Percentiles rank a stretch among this genome's conserved stretches.
Evolutionary conservation across 1,140 invertebrate genomes (phyloP).

Genomic region (Achatina immaculata): DNA sequence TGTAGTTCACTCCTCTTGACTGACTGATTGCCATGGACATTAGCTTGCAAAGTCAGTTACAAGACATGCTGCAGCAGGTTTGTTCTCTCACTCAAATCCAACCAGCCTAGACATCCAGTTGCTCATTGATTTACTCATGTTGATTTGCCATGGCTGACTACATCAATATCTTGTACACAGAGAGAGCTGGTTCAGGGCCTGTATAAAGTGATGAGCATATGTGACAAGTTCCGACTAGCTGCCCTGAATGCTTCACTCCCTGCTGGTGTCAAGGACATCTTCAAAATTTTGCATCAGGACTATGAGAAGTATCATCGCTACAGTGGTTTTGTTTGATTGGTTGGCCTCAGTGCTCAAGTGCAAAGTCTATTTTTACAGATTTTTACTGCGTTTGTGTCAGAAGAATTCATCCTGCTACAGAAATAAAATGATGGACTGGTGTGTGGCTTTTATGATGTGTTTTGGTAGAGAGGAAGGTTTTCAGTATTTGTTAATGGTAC

Average conservation of each 20-base stretch:
- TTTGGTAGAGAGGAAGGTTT: neutral
- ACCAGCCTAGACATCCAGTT: too few relatives aligned
- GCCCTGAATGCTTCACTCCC: constrained; percentile 23
- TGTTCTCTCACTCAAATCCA: too few relatives aligned
- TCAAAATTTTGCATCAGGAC: constrained; percentile 26
- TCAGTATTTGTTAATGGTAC: neutral
- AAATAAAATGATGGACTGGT: neutral
- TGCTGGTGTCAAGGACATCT: constrained; percentile 32
- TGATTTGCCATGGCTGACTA: too few relatives aligned
- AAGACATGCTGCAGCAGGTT: too few relatives aligned
- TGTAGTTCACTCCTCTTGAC: too few relatives aligned
- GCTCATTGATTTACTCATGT: too few relatives aligned
- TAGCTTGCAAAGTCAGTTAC: too few relatives aligned
- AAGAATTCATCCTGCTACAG: neutral
- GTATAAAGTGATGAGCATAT: constrained; percentile 26
- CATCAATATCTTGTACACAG: constrained; percentile 1
- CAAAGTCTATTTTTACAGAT: neutral
- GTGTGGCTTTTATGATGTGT: neutral
- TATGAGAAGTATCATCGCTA: constrained; percentile 33
- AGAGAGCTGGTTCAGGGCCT: constrained; percentile 11
- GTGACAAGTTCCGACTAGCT: constrained; percentile 29
- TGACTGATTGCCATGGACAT: too few relatives aligned
- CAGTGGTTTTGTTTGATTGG: constrained; percentile 20
- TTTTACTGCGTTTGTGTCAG: neutral
- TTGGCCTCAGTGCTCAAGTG: neutral